phyloP scores from a whole-genome alignment of 1,140 invertebrate genomes.

The Macrostomum lignano region DNA sequence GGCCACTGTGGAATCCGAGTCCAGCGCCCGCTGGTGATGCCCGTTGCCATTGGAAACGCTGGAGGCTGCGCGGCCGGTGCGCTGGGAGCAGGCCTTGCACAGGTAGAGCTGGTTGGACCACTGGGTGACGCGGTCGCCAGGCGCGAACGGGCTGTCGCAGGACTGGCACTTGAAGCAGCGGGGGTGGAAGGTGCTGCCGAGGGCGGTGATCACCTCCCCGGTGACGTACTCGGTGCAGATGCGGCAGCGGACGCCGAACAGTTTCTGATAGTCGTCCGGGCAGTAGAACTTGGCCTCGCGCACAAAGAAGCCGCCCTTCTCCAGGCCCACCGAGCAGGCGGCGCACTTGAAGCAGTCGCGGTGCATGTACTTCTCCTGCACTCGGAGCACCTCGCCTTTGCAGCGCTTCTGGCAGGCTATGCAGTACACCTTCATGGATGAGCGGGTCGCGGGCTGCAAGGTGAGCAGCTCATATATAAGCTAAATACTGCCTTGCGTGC shows the following conservation, averaged over 20 bases:
- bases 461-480: no score
- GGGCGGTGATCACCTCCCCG: slow-evolving; percentile 54
- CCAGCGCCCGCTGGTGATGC: no score
- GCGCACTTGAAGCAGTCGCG: slow-evolving; percentile 2
- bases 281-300: slow-evolving; percentile 69
- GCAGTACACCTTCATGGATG: slow-evolving; percentile 6
- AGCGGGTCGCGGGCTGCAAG: no score
- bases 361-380: slow-evolving; percentile 3
- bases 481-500: no score
- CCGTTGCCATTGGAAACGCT: no score
- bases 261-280: slow-evolving; percentile 58
- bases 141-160: no score
- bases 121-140: no score
- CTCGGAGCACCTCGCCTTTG: slow-evolving; percentile 5
- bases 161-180: slow-evolving; percentile 70
- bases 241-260: slow-evolving; percentile 62
- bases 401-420: slow-evolving; percentile 1
- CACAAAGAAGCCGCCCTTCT: slow-evolving; percentile 54
- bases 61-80: no score
- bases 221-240: slow-evolving; percentile 64
- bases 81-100: no score
- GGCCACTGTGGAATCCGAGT: no score
- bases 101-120: no score
- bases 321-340: slow-evolving; percentile 31
- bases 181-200: slow-evolving; percentile 65